Base-by-base conservation (phyloP, 2,888 invertebrate genomes). In the Seira musarum region DNA sequence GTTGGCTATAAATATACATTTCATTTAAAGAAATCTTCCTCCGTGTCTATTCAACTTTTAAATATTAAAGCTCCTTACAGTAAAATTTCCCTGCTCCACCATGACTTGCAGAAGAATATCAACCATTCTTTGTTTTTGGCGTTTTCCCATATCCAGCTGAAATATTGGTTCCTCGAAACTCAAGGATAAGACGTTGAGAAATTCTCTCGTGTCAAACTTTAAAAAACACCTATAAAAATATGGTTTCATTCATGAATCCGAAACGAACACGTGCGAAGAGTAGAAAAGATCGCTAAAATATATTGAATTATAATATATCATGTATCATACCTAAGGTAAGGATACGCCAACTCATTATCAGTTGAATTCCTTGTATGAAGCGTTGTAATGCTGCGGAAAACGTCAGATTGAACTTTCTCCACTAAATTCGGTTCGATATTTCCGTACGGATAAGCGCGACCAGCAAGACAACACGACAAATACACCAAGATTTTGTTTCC, bases 401-500 rank as follows among this genome's bases (percentile, higher is more conserved):
- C 91, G 88, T 95, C 93, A 80, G 93, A 92, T 88, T 95, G 94
- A 0, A 94, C 94, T 87, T 91, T 90, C 40, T 91, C 90, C 6
- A 92, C 91, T 67, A 91, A 89, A 46, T 92, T 91, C 10, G 90
- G 89, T 0, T 93, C 92, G 85, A 95, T 92, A 86, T 93, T 92
- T 0, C 95, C 95, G 69, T 89, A 88, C 0, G 95, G 96, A 90
- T 95, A 96, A 0, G 94, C 94, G 76, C 94, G 90, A 0, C 96
- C 96, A n/a, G 95, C 94, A 83, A 96, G 90, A 87, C 96, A 96
- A 85, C 95, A 95, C 83, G 94, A 95, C 35, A 95, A 92, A 88
- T 96, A 96, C 1, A 96, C 95, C 69, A 97, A 89, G 84, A 96
- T 89, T 82, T 94, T 94, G 87, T 96, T 96, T 6, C 96, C 96